A percentile compares a stretch with the other conserved stretches of the same genome.
phyloP scores from a whole-genome alignment of 2,113 vertebrate species.

The Hyperopisus bebe region DNA sequence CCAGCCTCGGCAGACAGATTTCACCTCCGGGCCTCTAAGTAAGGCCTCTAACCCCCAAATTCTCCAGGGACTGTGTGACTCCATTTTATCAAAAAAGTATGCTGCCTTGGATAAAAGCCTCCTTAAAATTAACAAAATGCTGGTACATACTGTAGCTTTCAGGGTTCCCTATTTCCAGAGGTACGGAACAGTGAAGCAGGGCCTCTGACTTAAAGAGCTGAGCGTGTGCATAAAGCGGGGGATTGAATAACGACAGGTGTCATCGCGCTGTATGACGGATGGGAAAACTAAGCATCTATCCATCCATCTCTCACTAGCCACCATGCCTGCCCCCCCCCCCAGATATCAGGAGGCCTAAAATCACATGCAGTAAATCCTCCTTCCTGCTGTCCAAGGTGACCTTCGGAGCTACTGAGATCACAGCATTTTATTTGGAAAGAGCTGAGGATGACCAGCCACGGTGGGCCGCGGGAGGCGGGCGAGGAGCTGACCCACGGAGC shows the following conservation, averaged over 20 bases:
- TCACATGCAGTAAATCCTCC: not conserved
- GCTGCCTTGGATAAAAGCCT: not conserved
- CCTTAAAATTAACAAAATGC: not conserved
- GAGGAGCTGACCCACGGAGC: constrained; percentile 71
- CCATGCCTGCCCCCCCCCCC: not conserved
- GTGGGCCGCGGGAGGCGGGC: not conserved
- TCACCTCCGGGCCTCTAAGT: not conserved
- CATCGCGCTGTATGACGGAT: not conserved
- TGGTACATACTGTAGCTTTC: not conserved
- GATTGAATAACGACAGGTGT: not conserved
- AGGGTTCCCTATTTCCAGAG: not conserved
- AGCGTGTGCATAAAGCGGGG: not conserved
- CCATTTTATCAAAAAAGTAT: not conserved
- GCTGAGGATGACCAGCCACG: not conserved
- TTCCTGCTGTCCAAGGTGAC: not conserved
- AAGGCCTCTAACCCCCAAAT: not conserved
- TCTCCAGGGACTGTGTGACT: not conserved
- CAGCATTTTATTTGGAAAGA: not conserved
- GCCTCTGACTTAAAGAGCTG: not conserved
- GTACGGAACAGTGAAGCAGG: not conserved
- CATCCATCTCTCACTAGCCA: not conserved
- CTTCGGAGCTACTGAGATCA: not conserved
- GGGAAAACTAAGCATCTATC: not conserved
- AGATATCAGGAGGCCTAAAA: not conserved
- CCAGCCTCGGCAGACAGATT: not conserved